phyloP scores from a whole-genome alignment of 2,797 vertebrate genomes.

The Ceyx erithaca region DNA sequence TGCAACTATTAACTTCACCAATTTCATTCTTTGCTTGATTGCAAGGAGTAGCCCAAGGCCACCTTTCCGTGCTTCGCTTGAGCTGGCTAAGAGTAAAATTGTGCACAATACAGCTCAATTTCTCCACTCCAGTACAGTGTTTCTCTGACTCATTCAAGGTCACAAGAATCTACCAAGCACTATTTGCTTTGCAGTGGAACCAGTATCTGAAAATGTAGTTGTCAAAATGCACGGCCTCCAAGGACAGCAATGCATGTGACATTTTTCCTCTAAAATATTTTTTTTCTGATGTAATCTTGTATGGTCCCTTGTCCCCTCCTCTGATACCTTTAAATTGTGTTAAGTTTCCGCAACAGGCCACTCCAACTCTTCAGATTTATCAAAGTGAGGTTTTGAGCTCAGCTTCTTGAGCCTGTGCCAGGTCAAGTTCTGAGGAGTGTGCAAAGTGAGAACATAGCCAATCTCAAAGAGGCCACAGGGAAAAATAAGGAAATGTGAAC shows the following conservation, averaged over 20 bases:
- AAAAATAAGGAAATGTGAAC: background rate
- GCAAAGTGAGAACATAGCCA: background rate
- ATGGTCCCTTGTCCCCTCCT: background rate
- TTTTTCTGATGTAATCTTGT: background rate
- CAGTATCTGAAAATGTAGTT: background rate
- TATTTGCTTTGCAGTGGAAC: background rate
- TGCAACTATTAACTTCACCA: background rate
- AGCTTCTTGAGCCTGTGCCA: background rate
- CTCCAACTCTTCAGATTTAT: background rate
- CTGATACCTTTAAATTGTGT: background rate
- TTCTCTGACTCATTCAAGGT: constrained; percentile 4
- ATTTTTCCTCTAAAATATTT: background rate
- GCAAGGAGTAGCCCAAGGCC: constrained; percentile 26
- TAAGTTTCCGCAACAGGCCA: background rate
- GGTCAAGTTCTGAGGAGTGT: background rate
- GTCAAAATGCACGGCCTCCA: background rate
- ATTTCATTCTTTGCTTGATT: background rate
- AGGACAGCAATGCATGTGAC: background rate
- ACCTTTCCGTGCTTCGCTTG: background rate
- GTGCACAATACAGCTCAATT: background rate
- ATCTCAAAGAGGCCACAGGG: background rate
- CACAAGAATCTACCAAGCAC: background rate
- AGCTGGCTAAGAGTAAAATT: background rate
- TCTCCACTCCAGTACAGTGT: background rate
- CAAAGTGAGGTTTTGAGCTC: background rate